Conservation (phyloP, 1,140 invertebrate species). For the Agraylea sexmaculata region DNA sequence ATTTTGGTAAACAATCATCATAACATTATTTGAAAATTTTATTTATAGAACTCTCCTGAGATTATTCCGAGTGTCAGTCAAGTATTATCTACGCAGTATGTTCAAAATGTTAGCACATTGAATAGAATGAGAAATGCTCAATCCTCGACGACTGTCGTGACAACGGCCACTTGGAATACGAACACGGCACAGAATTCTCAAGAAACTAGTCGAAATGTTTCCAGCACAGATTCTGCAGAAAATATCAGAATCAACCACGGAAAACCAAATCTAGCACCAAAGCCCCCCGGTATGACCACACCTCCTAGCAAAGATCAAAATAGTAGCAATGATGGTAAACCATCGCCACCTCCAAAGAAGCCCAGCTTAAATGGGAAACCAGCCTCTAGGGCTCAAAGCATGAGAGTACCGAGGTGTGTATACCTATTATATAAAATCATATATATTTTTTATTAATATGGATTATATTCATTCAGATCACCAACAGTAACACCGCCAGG, state of each 20-base stretch:
- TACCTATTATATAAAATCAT: not conserved
- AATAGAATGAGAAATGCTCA: constrained; percentile 35
- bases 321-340: constrained; percentile 26
- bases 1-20: no score
- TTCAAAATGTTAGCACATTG: constrained; percentile 27
- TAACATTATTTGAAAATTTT: no score
- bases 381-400: constrained; percentile 40
- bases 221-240: no score
- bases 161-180: constrained; percentile 9
- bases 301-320: constrained; percentile 9
- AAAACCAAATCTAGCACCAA: constrained; percentile 45
- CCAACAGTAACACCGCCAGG: constrained; percentile 33
- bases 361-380: constrained; percentile 37
- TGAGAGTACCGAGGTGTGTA: constrained; percentile 37
- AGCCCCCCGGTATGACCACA: constrained; percentile 31
- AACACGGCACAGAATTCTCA: not conserved
- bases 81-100: not conserved
- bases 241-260: constrained; percentile 41
- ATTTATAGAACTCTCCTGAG: no score
- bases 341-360: constrained; percentile 37
- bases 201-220: no score
- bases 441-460: not conserved
- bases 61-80: no score
- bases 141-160: constrained; percentile 22
- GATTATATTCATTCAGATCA: constrained; percentile 23